Conservation (phyloP, 1,140 invertebrate genomes). For the Eriocheir sinensis region DNA sequence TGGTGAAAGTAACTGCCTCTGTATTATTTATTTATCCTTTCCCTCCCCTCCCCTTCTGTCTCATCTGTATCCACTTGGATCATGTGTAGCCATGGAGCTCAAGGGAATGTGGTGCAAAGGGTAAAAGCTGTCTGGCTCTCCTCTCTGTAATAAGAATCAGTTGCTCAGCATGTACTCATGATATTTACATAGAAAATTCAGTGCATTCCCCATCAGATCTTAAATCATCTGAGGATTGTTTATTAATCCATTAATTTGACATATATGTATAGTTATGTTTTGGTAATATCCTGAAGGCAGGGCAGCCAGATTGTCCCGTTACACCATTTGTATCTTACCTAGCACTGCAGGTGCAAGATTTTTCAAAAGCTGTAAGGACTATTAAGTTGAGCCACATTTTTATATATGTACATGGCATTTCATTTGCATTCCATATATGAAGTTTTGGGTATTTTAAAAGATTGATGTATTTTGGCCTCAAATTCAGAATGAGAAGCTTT, state of each 20-base stretch:
- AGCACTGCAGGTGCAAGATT: constrained; percentile 6
- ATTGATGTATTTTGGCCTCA: not conserved
- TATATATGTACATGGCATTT: not conserved
- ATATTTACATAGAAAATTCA: no score
- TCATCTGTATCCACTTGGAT: constrained; percentile 31
- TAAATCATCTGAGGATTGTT: no score
- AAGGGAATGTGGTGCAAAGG: constrained; percentile 36
- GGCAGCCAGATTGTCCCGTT: not conserved
- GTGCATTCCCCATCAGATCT: no score
- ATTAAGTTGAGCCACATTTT: not conserved
- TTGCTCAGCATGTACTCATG: no score
- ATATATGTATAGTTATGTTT: not conserved
- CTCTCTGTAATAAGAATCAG: not conserved
- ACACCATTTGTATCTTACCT: not conserved
- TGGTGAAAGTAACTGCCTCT: constrained; percentile 52
- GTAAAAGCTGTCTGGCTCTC: not conserved
- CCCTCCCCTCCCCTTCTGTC: constrained; percentile 54
- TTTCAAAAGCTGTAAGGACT: not conserved
- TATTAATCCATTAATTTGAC: no score
- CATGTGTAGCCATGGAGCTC: constrained; percentile 39
- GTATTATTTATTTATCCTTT: constrained; percentile 51
- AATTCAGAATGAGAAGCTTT: not conserved
- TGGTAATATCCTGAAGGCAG: not conserved
- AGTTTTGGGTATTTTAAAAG: not conserved
- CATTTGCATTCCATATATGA: not conserved